Evolutionary conservation across 2,113 vertebrate species (phyloP), one percentile per base, ranked within the genome.

Genomic region (Actenoides hombroni): DNA sequence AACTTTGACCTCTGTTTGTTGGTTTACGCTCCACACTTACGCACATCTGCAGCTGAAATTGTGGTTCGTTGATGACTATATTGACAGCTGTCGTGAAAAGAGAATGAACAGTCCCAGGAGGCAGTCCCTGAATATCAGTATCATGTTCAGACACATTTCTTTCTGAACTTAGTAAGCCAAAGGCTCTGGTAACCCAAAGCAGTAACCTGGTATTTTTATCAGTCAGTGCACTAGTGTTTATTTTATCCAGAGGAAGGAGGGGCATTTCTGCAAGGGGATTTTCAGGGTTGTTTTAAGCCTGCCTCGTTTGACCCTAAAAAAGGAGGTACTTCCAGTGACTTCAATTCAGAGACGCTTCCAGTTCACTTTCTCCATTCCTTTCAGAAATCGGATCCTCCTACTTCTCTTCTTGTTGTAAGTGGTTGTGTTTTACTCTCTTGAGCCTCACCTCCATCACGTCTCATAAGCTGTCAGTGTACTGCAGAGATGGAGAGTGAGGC

Each of bases 381-480:
- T 42, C 59, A 39, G 60, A 82, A 67, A 71, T 54, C 65, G 15
- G 57, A 46, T 69, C 24, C 40, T 74, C 63, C 40, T 42, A 2
- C 46, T 75, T 65, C 56, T 44, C 16, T 51, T 29, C 46, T 25
- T 49, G 31, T 78, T 53, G 4, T 37, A 79, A 75, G 53, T 7
- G 40, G 51, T 64, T 0, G 2, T 0, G 5, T 73, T 81, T 63
- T 61, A 20, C 33, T 35, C 65, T 84, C 64, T 61, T 0, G 0
- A 31, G 29, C 51, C 33, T 75, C 54, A 79, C 77, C 63, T 86
- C 83, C 33, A 25, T 74, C 83, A 75, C 64, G 68, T 75, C 80
- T 73, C 19, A 10, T 16, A 33, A 63, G 37, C 81, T 75, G 90
- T 94, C 69, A 24, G 65, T 10, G 10, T 35, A 17, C 21, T 31